Conservation (phyloP, 1,140 invertebrate genomes). For the Aphelenchoides fujianensis region DNA sequence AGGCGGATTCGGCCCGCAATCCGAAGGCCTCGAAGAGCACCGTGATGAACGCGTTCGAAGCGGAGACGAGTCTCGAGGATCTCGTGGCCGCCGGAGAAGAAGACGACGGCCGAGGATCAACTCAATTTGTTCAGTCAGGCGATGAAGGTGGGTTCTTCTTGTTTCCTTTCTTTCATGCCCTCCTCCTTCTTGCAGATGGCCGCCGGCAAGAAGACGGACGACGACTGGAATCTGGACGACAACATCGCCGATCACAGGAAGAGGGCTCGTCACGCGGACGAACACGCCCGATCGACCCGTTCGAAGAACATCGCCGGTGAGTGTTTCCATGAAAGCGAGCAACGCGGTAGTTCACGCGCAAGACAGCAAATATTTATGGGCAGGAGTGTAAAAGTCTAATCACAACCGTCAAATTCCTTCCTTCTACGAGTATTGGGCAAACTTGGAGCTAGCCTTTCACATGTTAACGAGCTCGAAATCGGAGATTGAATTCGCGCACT, state of each 20-base stretch:
- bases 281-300: constrained; percentile 69
- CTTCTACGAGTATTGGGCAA: no score
- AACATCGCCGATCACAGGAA: constrained; percentile 74
- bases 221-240: constrained; percentile 78
- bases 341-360: no score
- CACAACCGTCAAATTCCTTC: no score
- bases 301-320: constrained; percentile 69
- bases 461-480: constrained; percentile 29
- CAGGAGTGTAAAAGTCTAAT: no score
- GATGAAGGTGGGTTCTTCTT: constrained; percentile 67
- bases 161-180: constrained; percentile 20
- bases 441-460: not conserved
- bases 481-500: constrained; percentile 52
- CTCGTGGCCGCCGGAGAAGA: constrained; percentile 78
- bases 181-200: constrained; percentile 21
- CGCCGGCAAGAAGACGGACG: constrained; percentile 63
- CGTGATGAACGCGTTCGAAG: constrained; percentile 45
- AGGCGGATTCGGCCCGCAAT: not conserved
- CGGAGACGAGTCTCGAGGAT: constrained; percentile 42
- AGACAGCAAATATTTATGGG: no score
- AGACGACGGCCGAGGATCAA: constrained; percentile 75
- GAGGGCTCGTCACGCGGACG: constrained; percentile 69
- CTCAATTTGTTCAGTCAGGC: constrained; percentile 76
- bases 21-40: constrained; percentile 19
- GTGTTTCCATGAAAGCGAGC: no score